Evolutionary conservation across 2,888 invertebrate species (phyloP).

Genomic region (Antitype chi): DNA sequence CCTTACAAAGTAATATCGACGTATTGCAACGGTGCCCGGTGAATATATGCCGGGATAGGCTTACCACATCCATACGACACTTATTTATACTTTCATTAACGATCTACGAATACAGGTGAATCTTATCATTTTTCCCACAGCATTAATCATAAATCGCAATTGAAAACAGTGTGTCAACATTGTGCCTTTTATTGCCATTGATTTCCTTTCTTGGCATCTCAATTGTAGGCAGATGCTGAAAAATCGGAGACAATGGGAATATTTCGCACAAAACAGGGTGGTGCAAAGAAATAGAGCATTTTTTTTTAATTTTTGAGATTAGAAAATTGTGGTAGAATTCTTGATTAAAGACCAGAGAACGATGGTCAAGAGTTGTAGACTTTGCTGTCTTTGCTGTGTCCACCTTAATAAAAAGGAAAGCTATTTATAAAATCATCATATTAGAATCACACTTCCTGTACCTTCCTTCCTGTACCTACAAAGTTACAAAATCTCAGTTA

Average conservation of each 20-base stretch:
- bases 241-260: conserved; percentile 25
- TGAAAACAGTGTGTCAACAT: conserved; percentile 20
- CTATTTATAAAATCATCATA: neutral
- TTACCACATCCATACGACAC: conserved; percentile 11
- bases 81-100: conserved; percentile 30
- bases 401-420: neutral
- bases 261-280: conserved; percentile 5
- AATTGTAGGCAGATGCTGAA: neutral
- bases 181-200: conserved; percentile 22
- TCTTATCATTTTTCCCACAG: conserved; percentile 18
- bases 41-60: neutral
- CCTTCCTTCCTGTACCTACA: no score
- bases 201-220: conserved; percentile 20
- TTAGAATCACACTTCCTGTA: neutral
- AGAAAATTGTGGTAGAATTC: neutral
- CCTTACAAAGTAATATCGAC: neutral
- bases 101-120: conserved; percentile 2
- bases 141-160: conserved; percentile 3
- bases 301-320: neutral
- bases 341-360: neutral
- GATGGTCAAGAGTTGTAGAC: neutral
- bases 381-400: no score
- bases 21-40: conserved; percentile 15
- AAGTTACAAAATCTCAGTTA: neutral
- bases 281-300: conserved; percentile 24